Conservation (phyloP, 2,888 invertebrate genomes). For the Liopterus haemorrhoidalis region DNA sequence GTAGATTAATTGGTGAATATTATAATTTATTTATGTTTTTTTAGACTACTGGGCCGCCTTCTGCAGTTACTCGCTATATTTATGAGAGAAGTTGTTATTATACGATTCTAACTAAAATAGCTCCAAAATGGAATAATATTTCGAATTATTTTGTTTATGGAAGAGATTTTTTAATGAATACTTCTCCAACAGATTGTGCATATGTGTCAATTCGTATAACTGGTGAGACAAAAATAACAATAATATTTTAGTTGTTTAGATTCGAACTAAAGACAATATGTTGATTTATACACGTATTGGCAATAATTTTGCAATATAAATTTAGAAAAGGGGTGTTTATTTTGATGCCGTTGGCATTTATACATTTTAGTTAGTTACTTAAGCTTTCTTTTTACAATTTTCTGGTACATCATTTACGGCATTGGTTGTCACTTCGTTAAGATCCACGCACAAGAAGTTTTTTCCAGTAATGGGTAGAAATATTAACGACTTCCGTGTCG, state of each 20-base stretch:
- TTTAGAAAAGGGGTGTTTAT: neutral
- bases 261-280: neutral
- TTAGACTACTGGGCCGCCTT: slow-evolving; percentile 4
- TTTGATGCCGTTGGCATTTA: neutral
- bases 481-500: too few species aligned
- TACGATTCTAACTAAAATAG: slow-evolving; percentile 20
- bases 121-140: slow-evolving; percentile 23
- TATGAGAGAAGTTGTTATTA: slow-evolving; percentile 20
- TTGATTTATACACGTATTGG: too few species aligned
- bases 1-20: slow-evolving; percentile 1
- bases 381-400: too few species aligned
- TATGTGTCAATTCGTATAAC: slow-evolving; percentile 11
- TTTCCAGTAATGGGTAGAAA: too few species aligned
- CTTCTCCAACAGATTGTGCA: slow-evolving; percentile 10
- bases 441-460: too few species aligned
- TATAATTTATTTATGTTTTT: slow-evolving; percentile 1
- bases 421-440: too few species aligned
- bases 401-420: too few species aligned
- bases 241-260: neutral
- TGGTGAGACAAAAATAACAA: slow-evolving; percentile 3
- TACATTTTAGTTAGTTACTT: too few species aligned
- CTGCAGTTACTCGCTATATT: slow-evolving; percentile 5
- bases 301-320: too few species aligned
- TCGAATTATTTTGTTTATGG: slow-evolving; percentile 17
- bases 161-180: slow-evolving; percentile 18